Percentiles rank a stretch among this genome's conserved stretches.
Evolutionary conservation across 2,113 vertebrate genomes (phyloP).

Genomic region (Pluvianellus socialis): DNA sequence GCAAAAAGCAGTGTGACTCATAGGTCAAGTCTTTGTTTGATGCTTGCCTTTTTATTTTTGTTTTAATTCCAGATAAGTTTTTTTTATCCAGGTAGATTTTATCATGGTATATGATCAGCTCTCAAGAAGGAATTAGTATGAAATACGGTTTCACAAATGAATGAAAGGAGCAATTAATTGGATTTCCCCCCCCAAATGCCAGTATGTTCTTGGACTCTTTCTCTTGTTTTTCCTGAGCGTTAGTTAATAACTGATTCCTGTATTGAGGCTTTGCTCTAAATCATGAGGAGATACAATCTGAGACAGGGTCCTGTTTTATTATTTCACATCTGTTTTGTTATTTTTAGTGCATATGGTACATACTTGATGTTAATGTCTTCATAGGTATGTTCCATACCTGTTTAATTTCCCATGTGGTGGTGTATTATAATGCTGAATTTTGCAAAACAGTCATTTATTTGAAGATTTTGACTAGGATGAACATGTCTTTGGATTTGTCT

Average conservation of each 20-base stretch:
- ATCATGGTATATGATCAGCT: neutral
- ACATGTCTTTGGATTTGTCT: neutral
- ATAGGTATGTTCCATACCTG: neutral
- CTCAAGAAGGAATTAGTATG: neutral
- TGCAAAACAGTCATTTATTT: neutral
- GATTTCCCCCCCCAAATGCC: neutral
- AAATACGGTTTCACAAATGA: neutral
- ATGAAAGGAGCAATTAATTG: neutral
- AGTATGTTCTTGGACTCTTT: neutral
- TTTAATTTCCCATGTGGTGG: neutral
- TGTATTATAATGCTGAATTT: neutral
- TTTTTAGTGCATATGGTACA: neutral
- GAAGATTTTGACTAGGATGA: neutral
- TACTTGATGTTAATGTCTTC: neutral
- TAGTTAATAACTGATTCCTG: neutral
- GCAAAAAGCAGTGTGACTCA: neutral
- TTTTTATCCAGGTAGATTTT: neutral
- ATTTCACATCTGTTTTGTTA: neutral
- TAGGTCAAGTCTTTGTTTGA: neutral
- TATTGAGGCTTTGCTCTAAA: neutral
- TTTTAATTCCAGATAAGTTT: neutral
- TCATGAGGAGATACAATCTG: neutral
- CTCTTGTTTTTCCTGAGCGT: neutral
- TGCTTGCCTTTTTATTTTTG: neutral
- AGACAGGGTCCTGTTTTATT: neutral